A percentile compares a stretch with the other conserved stretches of the same genome.
Conservation (phyloP, 2,888 invertebrate genomes). For the Amitus sp. region DNA sequence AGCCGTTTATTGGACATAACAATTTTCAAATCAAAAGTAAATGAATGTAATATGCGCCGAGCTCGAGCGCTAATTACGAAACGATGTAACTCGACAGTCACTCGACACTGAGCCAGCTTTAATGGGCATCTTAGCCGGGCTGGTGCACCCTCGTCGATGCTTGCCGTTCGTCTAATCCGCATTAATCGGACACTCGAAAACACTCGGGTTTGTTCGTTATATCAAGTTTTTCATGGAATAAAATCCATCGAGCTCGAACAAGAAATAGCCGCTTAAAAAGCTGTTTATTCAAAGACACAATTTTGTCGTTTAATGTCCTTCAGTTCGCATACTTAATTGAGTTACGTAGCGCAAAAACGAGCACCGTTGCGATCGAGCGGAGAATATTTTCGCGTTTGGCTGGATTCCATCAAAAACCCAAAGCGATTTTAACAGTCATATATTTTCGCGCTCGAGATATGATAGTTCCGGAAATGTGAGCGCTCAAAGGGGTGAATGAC, state of each 20-base stretch:
- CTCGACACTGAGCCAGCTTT: slow-evolving; percentile 27
- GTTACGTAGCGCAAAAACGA: too few relatives aligned
- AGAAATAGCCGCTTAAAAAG: slow-evolving; percentile 1
- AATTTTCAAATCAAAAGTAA: too few relatives aligned
- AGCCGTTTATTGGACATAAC: too few relatives aligned
- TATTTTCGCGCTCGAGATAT: slow-evolving; percentile 50
- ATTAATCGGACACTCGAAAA: slow-evolving; percentile 43
- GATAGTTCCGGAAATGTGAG: slow-evolving; percentile 51
- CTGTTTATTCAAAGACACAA: neutral
- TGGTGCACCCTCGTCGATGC: slow-evolving; percentile 38
- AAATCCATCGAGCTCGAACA: neutral
- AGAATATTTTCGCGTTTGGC: too few relatives aligned
- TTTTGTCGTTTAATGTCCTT: neutral
- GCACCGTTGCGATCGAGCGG: too few relatives aligned
- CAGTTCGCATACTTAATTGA: neutral
- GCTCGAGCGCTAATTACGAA: slow-evolving; percentile 7
- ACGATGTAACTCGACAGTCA: slow-evolving; percentile 15
- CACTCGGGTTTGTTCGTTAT: slow-evolving; percentile 7
- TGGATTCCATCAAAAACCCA: too few relatives aligned
- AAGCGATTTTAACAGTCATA: too few relatives aligned
- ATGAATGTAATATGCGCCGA: too few relatives aligned
- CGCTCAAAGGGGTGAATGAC: slow-evolving; percentile 30
- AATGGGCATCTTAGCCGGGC: slow-evolving; percentile 4
- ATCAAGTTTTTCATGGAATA: slow-evolving; percentile 6
- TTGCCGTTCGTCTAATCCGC: slow-evolving; percentile 45